A percentile compares a stretch with the other conserved stretches of the same genome.
phyloP scores from a whole-genome alignment of 2,888 invertebrate species.

The Pristionchus japonicus region DNA sequence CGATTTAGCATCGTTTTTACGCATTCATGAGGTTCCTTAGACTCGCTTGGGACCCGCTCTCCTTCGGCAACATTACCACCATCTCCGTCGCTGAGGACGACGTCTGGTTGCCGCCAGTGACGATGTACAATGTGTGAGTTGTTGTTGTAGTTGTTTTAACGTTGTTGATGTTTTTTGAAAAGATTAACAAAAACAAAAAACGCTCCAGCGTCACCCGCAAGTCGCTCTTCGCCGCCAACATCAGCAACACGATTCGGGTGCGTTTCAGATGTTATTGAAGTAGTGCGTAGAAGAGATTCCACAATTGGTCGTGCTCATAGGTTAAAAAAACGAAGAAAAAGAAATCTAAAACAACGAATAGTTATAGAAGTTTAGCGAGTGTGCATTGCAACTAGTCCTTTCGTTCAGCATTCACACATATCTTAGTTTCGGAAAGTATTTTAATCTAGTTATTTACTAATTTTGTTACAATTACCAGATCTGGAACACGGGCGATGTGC shows the following conservation, averaged over 20 bases:
- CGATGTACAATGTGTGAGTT: slow-evolving; percentile 7
- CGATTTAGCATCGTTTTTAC: no score
- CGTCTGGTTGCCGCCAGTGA: not conserved
- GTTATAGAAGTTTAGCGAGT: no score
- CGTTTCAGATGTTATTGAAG: not conserved
- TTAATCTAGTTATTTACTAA: no score
- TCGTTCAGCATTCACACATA: no score
- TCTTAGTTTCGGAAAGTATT: no score
- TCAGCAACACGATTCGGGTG: slow-evolving; percentile 22
- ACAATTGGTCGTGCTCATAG: not conserved
- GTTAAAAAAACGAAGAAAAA: no score
- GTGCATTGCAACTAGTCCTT: no score
- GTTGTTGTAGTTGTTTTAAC: not conserved
- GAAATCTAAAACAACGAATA: no score
- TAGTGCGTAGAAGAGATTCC: not conserved
- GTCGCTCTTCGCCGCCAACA: slow-evolving; percentile 14
- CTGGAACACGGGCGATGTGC: not conserved
- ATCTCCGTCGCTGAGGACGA: not conserved
- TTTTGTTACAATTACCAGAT: no score
- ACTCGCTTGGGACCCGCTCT: not conserved
- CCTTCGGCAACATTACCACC: not conserved
- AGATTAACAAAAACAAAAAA: not conserved
- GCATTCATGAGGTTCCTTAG: no score
- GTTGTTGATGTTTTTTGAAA: not conserved
- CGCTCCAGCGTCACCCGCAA: not conserved